phyloP scores from a whole-genome alignment of 2,888 invertebrate genomes.

The Epiblema foenella region DNA sequence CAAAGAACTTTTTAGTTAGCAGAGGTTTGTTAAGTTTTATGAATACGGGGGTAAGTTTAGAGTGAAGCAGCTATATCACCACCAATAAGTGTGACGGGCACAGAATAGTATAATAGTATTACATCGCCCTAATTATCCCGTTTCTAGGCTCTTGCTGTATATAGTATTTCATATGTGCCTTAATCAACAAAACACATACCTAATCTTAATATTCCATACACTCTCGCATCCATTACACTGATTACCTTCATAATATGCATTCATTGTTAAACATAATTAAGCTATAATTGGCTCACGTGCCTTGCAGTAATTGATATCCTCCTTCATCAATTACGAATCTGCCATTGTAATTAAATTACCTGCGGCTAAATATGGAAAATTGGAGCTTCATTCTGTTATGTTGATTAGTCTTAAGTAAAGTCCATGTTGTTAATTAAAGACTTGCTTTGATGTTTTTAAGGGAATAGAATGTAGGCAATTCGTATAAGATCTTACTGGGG shows the following conservation, averaged over 20 bases:
- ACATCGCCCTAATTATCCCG: no score
- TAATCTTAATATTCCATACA: not conserved
- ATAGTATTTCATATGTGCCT: not conserved
- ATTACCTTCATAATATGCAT: conserved; percentile 10
- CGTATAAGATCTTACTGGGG: not conserved
- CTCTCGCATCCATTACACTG: conserved; percentile 14
- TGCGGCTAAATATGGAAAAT: conserved; percentile 13
- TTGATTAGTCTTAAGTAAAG: conserved; percentile 19
- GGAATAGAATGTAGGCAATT: not conserved
- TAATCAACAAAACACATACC: not conserved
- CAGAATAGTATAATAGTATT: no score
- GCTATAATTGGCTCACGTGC: conserved; percentile 22
- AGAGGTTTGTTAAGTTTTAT: no score
- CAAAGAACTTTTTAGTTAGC: no score
- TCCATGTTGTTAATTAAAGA: conserved; percentile 17
- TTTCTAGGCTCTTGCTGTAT: no score
- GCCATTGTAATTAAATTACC: conserved; percentile 30
- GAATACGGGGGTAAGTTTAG: no score
- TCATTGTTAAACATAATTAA: conserved; percentile 15
- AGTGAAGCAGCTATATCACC: no score
- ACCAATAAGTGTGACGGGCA: no score
- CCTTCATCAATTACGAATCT: conserved; percentile 13
- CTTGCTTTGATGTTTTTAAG: not conserved
- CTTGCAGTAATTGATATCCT: conserved; percentile 28
- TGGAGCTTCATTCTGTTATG: conserved; percentile 15